Evolutionary conservation across 1,140 invertebrate genomes (phyloP).

Genomic region (Contarinia nasturtii): DNA sequence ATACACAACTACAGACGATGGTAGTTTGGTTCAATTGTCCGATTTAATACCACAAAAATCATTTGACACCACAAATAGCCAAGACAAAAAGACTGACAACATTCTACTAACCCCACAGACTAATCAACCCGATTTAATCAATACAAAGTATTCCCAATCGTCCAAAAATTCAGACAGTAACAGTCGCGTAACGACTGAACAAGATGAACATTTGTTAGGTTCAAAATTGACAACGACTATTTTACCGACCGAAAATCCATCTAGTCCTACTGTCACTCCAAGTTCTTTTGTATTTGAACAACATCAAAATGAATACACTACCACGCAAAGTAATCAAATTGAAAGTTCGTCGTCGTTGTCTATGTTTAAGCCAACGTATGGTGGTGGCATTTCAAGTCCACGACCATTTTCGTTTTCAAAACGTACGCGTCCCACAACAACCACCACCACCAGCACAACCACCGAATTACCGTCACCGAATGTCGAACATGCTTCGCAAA

Average conservation of each 20-base stretch:
- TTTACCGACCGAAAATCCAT: background rate
- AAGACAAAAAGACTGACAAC: background rate
- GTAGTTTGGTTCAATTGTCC: too few relatives aligned
- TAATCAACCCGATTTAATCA: too few relatives aligned
- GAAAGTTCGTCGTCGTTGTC: slow-evolving; percentile 4
- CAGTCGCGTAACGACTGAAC: background rate
- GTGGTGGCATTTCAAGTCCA: slow-evolving; percentile 27
- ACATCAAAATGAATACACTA: slow-evolving; percentile 7
- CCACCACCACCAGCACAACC: background rate
- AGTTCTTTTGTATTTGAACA: background rate
- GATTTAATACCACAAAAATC: too few relatives aligned
- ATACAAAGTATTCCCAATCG: slow-evolving; percentile 1
- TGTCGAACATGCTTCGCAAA: background rate
- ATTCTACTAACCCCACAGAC: background rate
- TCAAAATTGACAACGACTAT: background rate
- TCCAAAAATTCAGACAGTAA: background rate
- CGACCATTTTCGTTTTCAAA: slow-evolving; percentile 30
- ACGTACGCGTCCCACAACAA: slow-evolving; percentile 9
- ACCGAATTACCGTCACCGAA: background rate
- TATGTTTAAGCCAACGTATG: slow-evolving; percentile 7
- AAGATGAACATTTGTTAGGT: background rate
- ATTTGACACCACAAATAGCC: too few relatives aligned
- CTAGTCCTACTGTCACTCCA: too few relatives aligned
- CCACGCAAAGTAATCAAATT: slow-evolving; percentile 16
- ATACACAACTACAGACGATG: background rate